Percentiles rank a stretch among this genome's conserved stretches.
These are phyloP conservation scores for Chionoecetes opilio DNA, from an alignment of 1,140 invertebrate genomes.

Conservation along the genomic window DNA sequence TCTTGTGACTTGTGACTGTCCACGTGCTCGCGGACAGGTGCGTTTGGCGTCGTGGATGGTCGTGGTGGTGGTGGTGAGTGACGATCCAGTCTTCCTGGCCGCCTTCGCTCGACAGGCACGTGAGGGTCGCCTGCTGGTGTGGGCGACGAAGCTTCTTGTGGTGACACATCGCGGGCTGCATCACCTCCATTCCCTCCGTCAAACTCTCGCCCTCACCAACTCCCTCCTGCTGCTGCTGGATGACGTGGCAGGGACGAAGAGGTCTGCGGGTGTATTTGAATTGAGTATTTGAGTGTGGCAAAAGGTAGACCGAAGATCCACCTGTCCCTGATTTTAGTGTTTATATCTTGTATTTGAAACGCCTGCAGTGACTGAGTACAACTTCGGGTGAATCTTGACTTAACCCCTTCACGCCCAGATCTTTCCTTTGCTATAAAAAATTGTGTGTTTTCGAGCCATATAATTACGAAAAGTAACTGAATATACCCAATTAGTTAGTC, in stretches of 20 bases:
- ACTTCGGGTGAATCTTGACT: not conserved
- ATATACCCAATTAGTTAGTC: too few relatives aligned
- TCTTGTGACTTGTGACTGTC: too few relatives aligned
- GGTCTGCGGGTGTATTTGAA: constrained; percentile 19
- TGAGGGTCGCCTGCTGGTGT: constrained; percentile 37
- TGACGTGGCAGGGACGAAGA: not conserved
- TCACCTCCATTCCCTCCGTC: not conserved
- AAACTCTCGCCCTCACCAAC: constrained; percentile 38
- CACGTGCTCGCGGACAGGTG: not conserved
- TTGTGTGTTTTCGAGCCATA: too few relatives aligned
- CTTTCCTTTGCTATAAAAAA: too few relatives aligned
- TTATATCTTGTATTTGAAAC: too few relatives aligned
- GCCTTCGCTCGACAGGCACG: constrained; percentile 38
- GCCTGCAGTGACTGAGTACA: too few relatives aligned
- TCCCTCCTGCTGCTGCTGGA: constrained; percentile 40
- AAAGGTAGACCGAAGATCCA: not conserved
- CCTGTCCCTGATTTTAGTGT: not conserved
- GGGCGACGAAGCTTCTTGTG: constrained; percentile 52
- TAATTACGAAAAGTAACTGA: too few relatives aligned
- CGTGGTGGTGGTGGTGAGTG: constrained; percentile 59
- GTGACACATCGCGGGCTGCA: constrained; percentile 23
- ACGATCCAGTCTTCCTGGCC: constrained; percentile 61
- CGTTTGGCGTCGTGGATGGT: constrained; percentile 47
- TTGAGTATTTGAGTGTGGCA: too few relatives aligned
- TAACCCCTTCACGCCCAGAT: too few relatives aligned